Base-by-base conservation (phyloP, 2,888 invertebrate species). In the Andrena dorsata region DNA sequence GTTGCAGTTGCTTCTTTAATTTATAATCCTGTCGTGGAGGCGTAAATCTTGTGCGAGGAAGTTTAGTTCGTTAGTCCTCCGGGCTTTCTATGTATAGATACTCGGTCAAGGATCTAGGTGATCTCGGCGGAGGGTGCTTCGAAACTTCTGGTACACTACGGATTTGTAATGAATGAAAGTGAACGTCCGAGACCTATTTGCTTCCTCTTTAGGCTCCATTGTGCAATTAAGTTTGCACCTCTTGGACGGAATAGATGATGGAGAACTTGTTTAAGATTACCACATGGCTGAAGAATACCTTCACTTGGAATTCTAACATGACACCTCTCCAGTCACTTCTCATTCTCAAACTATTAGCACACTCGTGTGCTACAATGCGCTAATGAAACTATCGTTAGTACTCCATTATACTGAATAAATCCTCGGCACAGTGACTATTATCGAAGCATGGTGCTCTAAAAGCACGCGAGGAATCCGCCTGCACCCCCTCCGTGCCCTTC, bases 351-450 rank as follows among this genome's bases (percentile, higher is more conserved):
- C 13, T n/a, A 32, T 71, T 58, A 47, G 47, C 47, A 2, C 35
- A 23, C 60, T 16, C 61, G n/a, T 49, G 71, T 30, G 4, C 49
- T 32, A 8, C 3, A 49, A 61, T 61, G 23, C 49, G 49, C 20
- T 23, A 71, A 35, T 49, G 30, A 61, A 61, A 61, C 60, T 23
- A 16, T 49, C 71, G 23, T 23, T 49, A 30, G 10, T 30, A 6
- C 35, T 13, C 8, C 30, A 23, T 20, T 23, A 16, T 41, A 26
- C 2, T 1, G 28, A 16, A 32, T 10, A 16, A 30, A 6, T 66
- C 26, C 23, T 23, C 41, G 16, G 13, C 49, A 28, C 8, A 30
- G 23, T 23, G 6, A 47, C 23, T 47, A 10, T 74, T 32, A 32
- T 58, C 20, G 1, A 30, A 30, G 28, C 56, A 23, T 58, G 56